These are phyloP conservation scores for Noctua pronuba DNA, from an alignment of 2,888 invertebrate species.

Conservation along the genomic window DNA sequence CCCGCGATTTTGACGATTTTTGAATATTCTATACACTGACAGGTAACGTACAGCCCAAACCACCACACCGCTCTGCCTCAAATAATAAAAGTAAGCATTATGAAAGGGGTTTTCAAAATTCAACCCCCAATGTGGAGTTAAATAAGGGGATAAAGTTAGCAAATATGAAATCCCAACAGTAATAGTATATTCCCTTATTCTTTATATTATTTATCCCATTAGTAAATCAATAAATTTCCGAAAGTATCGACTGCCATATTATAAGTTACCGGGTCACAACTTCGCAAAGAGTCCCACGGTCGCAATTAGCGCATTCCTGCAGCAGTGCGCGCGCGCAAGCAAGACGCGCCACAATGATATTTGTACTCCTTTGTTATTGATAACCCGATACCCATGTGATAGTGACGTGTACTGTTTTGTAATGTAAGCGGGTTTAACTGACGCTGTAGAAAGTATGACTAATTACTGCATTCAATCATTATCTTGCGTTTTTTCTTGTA, in stretches of 20 bases:
- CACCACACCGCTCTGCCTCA: background rate
- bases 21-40: background rate
- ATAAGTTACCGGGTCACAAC: background rate
- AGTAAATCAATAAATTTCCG: background rate
- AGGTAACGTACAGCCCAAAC: background rate
- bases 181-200: too few relatives aligned
- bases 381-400: conserved; percentile 60
- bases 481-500: background rate
- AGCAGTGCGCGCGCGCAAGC: conserved; percentile 49
- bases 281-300: conserved; percentile 55
- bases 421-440: conserved; percentile 21
- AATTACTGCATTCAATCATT: background rate
- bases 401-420: conserved; percentile 49
- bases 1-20: background rate
- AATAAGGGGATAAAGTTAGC: background rate
- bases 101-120: background rate
- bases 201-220: background rate
- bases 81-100: background rate
- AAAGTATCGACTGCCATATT: conserved; percentile 1
- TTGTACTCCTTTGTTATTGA: conserved; percentile 63
- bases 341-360: conserved; percentile 64
- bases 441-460: conserved; percentile 21
- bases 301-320: conserved; percentile 59
- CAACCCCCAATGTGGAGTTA: background rate
- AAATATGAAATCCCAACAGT: background rate